Conservation (phyloP, 2,113 vertebrate genomes). For the Malurus cyaneus region DNA sequence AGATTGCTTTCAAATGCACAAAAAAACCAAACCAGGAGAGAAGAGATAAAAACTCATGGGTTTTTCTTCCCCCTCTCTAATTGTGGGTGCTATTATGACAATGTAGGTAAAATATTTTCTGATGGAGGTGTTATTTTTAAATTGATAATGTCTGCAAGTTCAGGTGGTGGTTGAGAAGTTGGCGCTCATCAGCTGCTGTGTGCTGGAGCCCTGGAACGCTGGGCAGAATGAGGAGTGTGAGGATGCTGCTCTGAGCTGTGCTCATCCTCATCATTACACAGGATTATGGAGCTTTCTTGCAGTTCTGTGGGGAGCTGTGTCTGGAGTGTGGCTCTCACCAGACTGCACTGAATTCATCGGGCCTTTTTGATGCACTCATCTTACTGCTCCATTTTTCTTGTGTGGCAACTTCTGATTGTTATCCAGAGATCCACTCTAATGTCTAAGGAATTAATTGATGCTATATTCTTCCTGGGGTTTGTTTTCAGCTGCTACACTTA, state of each 20-base stretch:
- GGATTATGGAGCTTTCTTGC: background rate
- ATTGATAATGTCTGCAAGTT: background rate
- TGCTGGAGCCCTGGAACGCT: background rate
- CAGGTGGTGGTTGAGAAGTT: background rate
- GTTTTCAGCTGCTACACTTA: background rate
- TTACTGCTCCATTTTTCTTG: background rate
- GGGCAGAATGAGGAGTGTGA: background rate
- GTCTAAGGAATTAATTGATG: constrained; percentile 1
- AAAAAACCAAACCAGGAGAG: background rate
- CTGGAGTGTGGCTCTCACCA: background rate
- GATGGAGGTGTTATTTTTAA: background rate
- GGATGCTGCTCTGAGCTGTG: background rate
- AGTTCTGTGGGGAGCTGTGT: background rate
- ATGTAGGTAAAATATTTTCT: background rate
- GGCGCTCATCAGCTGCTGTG: background rate
- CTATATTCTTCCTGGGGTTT: background rate
- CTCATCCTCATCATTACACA: background rate
- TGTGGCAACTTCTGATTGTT: background rate
- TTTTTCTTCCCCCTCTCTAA: background rate
- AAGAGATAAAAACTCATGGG: background rate
- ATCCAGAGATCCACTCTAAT: background rate
- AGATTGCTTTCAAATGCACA: background rate
- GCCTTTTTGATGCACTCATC: background rate
- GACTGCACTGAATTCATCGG: background rate
- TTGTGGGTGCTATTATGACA: background rate